phyloP scores from a whole-genome alignment of 2,888 invertebrate genomes.

The Neocrepidodera transversa region DNA sequence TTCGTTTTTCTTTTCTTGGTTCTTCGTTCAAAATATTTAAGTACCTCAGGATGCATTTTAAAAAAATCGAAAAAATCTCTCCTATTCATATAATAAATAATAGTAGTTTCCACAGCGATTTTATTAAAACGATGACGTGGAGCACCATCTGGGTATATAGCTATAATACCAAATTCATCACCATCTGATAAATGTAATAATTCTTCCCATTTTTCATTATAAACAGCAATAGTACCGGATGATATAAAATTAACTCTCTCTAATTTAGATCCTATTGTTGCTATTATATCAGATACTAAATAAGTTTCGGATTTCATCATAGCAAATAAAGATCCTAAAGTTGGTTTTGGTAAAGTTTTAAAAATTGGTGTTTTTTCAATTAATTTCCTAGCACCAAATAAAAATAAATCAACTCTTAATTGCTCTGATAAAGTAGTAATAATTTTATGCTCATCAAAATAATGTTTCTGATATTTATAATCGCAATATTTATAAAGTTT shows the following conservation, averaged over 20 bases:
- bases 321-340: conserved; percentile 48
- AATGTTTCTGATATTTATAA: conserved; percentile 63
- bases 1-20: neutral
- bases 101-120: conserved; percentile 54
- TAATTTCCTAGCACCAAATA: conserved; percentile 60
- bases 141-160: no score
- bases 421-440: conserved; percentile 52
- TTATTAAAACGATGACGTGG: conserved; percentile 32
- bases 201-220: conserved; percentile 61
- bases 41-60: neutral
- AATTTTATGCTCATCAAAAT: conserved; percentile 62
- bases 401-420: conserved; percentile 58
- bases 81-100: conserved; percentile 42
- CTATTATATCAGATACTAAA: conserved; percentile 56
- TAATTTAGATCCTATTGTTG: conserved; percentile 55
- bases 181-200: conserved; percentile 65
- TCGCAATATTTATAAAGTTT: conserved; percentile 63
- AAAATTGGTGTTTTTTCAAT: conserved; percentile 61
- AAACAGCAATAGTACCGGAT: conserved; percentile 61
- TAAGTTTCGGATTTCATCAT: conserved; percentile 27
- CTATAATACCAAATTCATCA: conserved; percentile 58
- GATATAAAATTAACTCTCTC: conserved; percentile 64
- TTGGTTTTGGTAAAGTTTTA: conserved; percentile 55
- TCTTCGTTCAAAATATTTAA: neutral
- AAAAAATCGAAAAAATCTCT: neutral